phyloP scores from a whole-genome alignment of 35 echinoderm and acorn worm species.

The Holothuria glaberrima region DNA sequence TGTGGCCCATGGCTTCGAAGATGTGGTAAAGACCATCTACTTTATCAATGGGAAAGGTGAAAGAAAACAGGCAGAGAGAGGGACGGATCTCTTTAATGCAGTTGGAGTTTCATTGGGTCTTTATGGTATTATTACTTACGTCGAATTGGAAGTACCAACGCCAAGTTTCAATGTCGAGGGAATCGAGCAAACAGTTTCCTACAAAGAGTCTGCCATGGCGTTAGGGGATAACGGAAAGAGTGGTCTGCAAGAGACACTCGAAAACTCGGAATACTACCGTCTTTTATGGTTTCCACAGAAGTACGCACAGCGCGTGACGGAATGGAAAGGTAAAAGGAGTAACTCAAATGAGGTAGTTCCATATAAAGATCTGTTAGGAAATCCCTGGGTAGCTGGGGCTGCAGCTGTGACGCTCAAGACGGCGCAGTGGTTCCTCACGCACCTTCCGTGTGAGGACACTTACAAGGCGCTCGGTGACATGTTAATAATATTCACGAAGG shows the following conservation, averaged over 20 bases:
- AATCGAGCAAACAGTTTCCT: slow-evolving; percentile 22
- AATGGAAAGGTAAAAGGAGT: slow-evolving; percentile 34
- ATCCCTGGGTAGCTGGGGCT: background rate
- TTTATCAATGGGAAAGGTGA: slow-evolving; percentile 34
- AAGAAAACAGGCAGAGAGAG: background rate
- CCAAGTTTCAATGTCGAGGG: slow-evolving; percentile 45
- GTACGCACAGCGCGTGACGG: slow-evolving; percentile 43
- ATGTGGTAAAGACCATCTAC: slow-evolving; percentile 31
- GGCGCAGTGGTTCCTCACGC: background rate
- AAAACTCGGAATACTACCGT: slow-evolving; percentile 26
- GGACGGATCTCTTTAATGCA: slow-evolving; percentile 39
- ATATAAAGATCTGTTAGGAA: background rate
- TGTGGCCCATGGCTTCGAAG: slow-evolving; percentile 39
- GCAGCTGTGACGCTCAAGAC: background rate
- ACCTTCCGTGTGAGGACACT: background rate
- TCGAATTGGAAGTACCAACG: background rate
- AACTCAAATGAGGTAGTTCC: background rate
- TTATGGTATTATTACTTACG: slow-evolving; percentile 33
- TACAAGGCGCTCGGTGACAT: slow-evolving; percentile 22
- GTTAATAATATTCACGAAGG: slow-evolving; percentile 19
- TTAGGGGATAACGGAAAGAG: background rate
- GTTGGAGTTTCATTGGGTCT: slow-evolving; percentile 55
- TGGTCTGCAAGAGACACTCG: background rate
- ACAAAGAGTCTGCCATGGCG: slow-evolving; percentile 8
- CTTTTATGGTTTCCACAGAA: slow-evolving; percentile 23